Base-by-base conservation (phyloP, 2,888 invertebrate genomes). In the Athalia rosae region DNA sequence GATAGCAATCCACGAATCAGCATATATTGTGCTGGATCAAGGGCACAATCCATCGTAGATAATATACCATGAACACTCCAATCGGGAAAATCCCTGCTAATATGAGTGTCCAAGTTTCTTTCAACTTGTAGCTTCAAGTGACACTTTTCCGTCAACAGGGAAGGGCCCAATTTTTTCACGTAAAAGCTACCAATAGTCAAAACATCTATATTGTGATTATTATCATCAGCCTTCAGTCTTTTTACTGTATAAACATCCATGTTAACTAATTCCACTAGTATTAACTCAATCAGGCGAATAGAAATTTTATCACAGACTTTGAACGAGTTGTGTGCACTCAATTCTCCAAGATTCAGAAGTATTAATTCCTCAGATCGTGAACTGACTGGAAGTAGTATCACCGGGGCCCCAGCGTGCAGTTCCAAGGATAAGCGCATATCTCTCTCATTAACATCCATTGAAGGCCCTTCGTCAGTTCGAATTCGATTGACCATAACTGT, bases 1-100 rank as follows among this genome's bases (percentile, higher is more conserved):
- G 94, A 93, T 6, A 99, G 91, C 79, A 99, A 93, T 15, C 98
- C 98, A 79, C 96, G 93, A 76, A 99, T 93, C 61, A 98, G 91
- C 89, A 95, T 95, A 90, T 98, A 98, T 89, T 98, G 97, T 69
- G 94, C 92, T 69, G 95, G 92, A 91, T 97, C 96, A 78, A 99
- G 90, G 63, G 95, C 93, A 79, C 95, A 94, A 89, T 96, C 95
- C 84, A 98, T 92, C 53, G 97, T 96, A 3, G 97, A 95, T 79
- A 99, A 91, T 48, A 94, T 94, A 28, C 98, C 98, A 79, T 95
- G 94, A 13, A 98, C 92, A 85, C 95, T 95, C 90, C 97, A 93
- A 90, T 98, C 97, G 0, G 98, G 95, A 63, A 90, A 89, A 0
- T 84, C 86, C 9, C 88, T 83, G 73, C 85, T 92, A 62, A 91